Evolutionary conservation across 2,113 vertebrate genomes (phyloP).

Genomic region (Nothocercus julius): DNA sequence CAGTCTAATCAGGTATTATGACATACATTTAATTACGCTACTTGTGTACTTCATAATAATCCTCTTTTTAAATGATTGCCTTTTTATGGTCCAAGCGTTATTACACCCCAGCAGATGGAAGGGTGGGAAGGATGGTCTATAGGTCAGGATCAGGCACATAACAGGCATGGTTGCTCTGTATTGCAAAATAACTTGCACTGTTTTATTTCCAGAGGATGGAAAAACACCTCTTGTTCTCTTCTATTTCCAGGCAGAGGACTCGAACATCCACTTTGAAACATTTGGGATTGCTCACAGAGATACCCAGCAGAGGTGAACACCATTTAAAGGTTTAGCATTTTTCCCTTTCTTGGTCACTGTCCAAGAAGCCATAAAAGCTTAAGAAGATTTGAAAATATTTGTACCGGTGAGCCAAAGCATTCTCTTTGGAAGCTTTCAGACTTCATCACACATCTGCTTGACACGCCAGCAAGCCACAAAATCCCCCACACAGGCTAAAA

Average conservation of each 20-base stretch:
- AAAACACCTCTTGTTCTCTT: rapidly evolving
- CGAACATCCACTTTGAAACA: rapidly evolving
- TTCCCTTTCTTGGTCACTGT: neutral
- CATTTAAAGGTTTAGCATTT: neutral
- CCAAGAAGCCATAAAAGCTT: neutral
- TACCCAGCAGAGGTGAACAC: too few species aligned
- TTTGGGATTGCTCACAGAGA: rapidly evolving
- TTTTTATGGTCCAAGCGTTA: neutral
- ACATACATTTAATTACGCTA: neutral
- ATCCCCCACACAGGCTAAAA: neutral
- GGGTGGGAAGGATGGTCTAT: neutral
- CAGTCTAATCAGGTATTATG: constrained; percentile 4
- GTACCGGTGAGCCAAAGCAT: neutral
- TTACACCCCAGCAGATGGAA: neutral
- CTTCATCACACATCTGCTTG: neutral
- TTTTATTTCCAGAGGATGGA: neutral
- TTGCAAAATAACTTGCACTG: rapidly evolving
- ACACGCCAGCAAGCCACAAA: neutral
- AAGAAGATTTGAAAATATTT: neutral
- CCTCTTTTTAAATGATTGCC: neutral
- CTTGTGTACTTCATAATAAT: neutral
- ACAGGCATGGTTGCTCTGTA: neutral
- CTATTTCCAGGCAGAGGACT: neutral
- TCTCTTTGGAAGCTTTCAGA: neutral
- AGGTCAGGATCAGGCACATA: neutral